Evolutionary conservation across 2,113 vertebrate genomes (phyloP).

Genomic region (Gobius niger): DNA sequence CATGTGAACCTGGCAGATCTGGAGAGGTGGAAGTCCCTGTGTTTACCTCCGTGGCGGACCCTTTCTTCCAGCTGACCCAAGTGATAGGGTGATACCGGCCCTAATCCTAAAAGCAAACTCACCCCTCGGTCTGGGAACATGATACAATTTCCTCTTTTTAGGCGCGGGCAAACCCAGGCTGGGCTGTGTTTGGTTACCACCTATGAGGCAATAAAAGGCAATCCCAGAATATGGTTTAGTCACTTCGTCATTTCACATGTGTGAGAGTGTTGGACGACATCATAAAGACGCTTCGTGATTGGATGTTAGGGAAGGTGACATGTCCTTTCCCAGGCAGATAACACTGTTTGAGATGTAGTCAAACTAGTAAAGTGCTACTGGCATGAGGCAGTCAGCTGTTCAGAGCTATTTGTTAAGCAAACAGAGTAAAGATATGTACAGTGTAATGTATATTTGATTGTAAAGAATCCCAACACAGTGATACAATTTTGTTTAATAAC

Average conservation of each 20-base stretch:
- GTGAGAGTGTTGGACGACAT: constrained; percentile 77
- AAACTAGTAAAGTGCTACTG: constrained; percentile 39
- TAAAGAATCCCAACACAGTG: too few relatives aligned
- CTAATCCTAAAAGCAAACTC: constrained; percentile 83
- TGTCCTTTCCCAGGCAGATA: constrained; percentile 75
- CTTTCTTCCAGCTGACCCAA: constrained; percentile 75
- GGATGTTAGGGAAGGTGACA: constrained; percentile 70
- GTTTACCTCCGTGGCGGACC: constrained; percentile 61
- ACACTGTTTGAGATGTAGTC: constrained; percentile 70
- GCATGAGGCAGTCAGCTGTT: constrained; percentile 13
- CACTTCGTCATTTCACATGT: constrained; percentile 82
- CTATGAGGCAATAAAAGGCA: constrained; percentile 84
- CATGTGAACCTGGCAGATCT: constrained; percentile 23
- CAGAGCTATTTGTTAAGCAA: constrained; percentile 10
- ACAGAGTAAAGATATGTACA: too few relatives aligned
- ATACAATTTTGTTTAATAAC: too few relatives aligned
- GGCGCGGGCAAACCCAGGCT: constrained; percentile 67
- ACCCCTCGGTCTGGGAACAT: constrained; percentile 86
- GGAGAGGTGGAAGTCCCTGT: constrained; percentile 35
- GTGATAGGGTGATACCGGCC: constrained; percentile 74
- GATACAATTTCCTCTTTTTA: constrained; percentile 85
- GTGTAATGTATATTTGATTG: too few relatives aligned
- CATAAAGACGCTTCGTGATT: constrained; percentile 83
- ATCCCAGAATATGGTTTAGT: constrained; percentile 82
- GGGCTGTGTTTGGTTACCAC: constrained; percentile 85